Conservation (phyloP, 2,113 vertebrate genomes). For the Pachycephala philippinensis region DNA sequence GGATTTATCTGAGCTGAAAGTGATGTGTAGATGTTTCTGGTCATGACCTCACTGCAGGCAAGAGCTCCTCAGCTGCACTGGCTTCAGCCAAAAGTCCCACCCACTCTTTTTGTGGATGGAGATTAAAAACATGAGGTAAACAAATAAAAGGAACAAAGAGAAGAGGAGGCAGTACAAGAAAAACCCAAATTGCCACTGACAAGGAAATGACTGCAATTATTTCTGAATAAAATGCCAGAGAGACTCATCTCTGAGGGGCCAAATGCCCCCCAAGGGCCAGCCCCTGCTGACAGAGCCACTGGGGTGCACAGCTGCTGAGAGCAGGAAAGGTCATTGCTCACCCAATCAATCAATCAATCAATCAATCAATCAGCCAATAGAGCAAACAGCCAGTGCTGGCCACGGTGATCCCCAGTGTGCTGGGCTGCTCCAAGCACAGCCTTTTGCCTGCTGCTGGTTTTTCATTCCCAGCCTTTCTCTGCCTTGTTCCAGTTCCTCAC, state of each 20-base stretch:
- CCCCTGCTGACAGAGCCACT: not conserved
- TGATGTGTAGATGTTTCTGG: not conserved
- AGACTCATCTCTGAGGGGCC: not conserved
- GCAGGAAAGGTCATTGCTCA: not conserved
- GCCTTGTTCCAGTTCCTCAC: not conserved
- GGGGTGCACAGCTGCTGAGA: not conserved
- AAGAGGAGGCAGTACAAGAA: not conserved
- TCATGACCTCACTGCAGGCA: not conserved
- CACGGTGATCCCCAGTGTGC: fast-evolving
- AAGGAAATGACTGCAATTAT: not conserved
- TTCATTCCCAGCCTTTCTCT: not conserved
- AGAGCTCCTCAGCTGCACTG: not conserved
- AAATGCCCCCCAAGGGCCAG: not conserved
- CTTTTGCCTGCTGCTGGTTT: not conserved
- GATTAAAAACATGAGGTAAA: not conserved
- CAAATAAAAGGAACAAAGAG: not conserved
- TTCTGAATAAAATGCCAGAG: not conserved
- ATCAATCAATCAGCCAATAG: not conserved
- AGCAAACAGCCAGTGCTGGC: not conserved
- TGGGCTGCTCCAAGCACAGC: not conserved
- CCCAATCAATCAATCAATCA: not conserved
- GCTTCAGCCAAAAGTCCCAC: not conserved
- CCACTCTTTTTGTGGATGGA: not conserved
- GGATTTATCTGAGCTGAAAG: not conserved
- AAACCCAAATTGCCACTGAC: not conserved